Evolutionary conservation across 2,888 invertebrate species (phyloP).

Genomic region (Carpatolechia fugitivella): DNA sequence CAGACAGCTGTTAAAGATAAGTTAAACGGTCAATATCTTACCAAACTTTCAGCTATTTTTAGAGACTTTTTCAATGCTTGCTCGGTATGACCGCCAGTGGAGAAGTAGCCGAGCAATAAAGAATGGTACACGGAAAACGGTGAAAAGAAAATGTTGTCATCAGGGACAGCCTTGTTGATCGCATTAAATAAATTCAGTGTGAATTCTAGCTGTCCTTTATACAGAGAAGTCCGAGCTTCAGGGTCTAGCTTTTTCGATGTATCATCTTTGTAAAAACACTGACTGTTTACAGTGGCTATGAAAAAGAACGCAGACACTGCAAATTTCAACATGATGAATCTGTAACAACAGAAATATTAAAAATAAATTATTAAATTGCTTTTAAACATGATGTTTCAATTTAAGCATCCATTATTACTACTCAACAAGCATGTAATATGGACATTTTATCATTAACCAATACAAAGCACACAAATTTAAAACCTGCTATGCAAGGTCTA

Average conservation of each 20-base stretch:
- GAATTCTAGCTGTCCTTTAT: constrained; percentile 81
- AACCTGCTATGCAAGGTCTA: constrained; percentile 2
- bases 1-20: neutral
- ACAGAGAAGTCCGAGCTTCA: constrained; percentile 52
- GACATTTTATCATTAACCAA: neutral
- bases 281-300: constrained; percentile 50
- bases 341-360: constrained; percentile 32
- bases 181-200: constrained; percentile 84
- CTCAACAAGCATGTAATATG: neutral
- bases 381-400: neutral
- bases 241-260: constrained; percentile 64
- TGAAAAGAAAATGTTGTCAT: constrained; percentile 91
- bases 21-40: constrained; percentile 37
- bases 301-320: constrained; percentile 39
- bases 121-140: constrained; percentile 93
- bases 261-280: constrained; percentile 71
- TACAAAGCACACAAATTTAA: neutral
- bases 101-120: constrained; percentile 87
- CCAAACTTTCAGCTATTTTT: constrained; percentile 77
- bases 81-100: constrained; percentile 86
- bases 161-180: constrained; percentile 81
- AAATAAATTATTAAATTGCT: neutral
- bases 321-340: constrained; percentile 54
- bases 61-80: constrained; percentile 80
- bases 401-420: neutral